phyloP scores from a whole-genome alignment of 2,888 invertebrate genomes.

The Dascillus cervinus region DNA sequence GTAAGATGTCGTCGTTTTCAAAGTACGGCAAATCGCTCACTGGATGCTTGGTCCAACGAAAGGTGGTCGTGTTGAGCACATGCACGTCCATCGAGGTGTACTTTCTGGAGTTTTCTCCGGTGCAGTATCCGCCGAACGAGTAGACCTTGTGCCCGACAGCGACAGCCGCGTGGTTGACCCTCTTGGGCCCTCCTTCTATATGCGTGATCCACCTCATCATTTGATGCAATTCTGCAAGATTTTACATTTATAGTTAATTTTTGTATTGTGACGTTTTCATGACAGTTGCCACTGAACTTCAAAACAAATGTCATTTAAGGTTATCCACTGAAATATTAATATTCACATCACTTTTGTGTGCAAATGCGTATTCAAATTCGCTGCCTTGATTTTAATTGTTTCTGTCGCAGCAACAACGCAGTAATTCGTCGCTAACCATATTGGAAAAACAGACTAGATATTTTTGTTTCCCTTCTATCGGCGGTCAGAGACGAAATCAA shows the following conservation, averaged over 20 bases:
- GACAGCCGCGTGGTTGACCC: slow-evolving; percentile 90
- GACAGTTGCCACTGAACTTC: slow-evolving; percentile 2
- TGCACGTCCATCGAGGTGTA: slow-evolving; percentile 81
- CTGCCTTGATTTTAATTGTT: too few relatives aligned
- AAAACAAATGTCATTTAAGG: background rate
- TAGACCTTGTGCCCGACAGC: slow-evolving; percentile 71
- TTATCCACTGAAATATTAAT: too few relatives aligned
- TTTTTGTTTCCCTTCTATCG: too few relatives aligned
- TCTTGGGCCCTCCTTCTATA: slow-evolving; percentile 82
- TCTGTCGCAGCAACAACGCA: too few relatives aligned
- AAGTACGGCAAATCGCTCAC: slow-evolving; percentile 45
- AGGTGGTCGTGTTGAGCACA: slow-evolving; percentile 67
- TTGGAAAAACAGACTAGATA: too few relatives aligned
- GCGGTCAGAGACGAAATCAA: too few relatives aligned
- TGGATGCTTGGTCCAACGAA: slow-evolving; percentile 53
- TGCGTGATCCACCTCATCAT: slow-evolving; percentile 82
- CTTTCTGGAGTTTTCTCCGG: slow-evolving; percentile 69
- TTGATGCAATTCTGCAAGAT: too few relatives aligned
- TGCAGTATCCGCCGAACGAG: slow-evolving; percentile 89
- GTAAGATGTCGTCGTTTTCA: slow-evolving; percentile 47
- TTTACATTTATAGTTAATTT: background rate
- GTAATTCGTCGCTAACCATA: too few relatives aligned
- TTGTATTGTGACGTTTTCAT: background rate
- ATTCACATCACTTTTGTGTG: too few relatives aligned
- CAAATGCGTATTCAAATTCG: too few relatives aligned